These are phyloP conservation scores for Drosophila lutescens DNA, from an alignment of 2,888 invertebrate genomes.

Conservation along the genomic window DNA sequence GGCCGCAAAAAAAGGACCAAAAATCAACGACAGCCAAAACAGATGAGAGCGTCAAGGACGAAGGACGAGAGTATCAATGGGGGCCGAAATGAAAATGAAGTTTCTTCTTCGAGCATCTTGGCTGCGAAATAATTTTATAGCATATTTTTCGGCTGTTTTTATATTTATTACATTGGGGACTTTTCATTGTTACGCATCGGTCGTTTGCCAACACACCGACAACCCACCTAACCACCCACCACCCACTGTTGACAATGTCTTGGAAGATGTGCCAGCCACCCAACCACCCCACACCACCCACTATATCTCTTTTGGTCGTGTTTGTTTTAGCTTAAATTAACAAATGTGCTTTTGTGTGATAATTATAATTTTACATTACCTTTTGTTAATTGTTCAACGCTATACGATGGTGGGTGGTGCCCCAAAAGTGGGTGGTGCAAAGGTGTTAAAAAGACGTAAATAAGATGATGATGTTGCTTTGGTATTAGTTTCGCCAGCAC, in stretches of 20 bases:
- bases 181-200: conserved; percentile 78
- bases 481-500: conserved; percentile 63
- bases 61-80: conserved; percentile 58
- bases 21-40: conserved; percentile 67
- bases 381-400: conserved; percentile 82
- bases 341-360: conserved; percentile 82
- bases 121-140: conserved; percentile 77
- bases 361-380: conserved; percentile 84
- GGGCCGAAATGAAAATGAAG: conserved; percentile 22
- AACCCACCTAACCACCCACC: not conserved
- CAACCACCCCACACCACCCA: not conserved
- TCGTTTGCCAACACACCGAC: conserved; percentile 56
- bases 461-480: conserved; percentile 72
- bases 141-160: conserved; percentile 82
- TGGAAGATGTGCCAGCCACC: conserved; percentile 51
- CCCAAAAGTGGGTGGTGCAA: conserved; percentile 32
- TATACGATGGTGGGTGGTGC: conserved; percentile 3
- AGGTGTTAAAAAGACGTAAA: conserved; percentile 78
- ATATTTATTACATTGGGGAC: conserved; percentile 83
- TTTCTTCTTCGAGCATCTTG: conserved; percentile 31
- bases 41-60: conserved; percentile 30
- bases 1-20: conserved; percentile 62
- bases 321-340: conserved; percentile 81
- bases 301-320: conserved; percentile 36
- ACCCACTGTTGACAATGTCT: conserved; percentile 64